Base-by-base conservation (phyloP, 2,797 vertebrate species). In the Eulemur coronatus region DNA sequence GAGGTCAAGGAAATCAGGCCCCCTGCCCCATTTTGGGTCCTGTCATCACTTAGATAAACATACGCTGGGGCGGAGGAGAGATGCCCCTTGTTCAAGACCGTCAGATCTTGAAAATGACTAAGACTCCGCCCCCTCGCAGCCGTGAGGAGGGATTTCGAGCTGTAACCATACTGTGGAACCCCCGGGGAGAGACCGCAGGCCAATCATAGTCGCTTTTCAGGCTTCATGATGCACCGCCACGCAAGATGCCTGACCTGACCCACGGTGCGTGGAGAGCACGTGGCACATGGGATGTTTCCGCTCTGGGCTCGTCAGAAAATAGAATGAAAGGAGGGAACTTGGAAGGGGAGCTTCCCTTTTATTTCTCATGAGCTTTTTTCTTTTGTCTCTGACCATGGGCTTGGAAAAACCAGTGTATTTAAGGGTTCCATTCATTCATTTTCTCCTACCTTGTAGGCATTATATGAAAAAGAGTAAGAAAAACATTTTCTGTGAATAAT, bases 201-300 rank as follows among this genome's bases (percentile, higher is more conserved):
- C 28, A 69, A 35, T 22, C 7, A 7, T 2, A 55, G 7, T 70
- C 5, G 50, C 43, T 33, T 73, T 46, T 12, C 12, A 92, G 84
- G 70, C 28, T 61, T 89, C 59, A 5, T 6, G n/a, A 63, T 18
- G 48, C 35, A 72, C 26, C 59, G 38, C 50, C 14, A 38, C 1
- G 30, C 0, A 2, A 50, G 55, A 75, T 0, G 2, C 63, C 13
- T 22, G 50, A 41, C 24, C 7, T 55, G 82, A 50, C 55, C 28
- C 10, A 2, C 0, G 18, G 20, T 6, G 59, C 18, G 20, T 24
- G 46, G 79, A 33, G 76, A 84, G 24, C 46, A 41, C 3, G 1
- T 28, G 55, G 28, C 70, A 24, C 33, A 3, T 0, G 2, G n/a
- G 4, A 6, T 0, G 0, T 7, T 76, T 33, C 72, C 35, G 20